Base-by-base conservation (phyloP, 2,888 invertebrate genomes). In the Rhagium mordax region DNA sequence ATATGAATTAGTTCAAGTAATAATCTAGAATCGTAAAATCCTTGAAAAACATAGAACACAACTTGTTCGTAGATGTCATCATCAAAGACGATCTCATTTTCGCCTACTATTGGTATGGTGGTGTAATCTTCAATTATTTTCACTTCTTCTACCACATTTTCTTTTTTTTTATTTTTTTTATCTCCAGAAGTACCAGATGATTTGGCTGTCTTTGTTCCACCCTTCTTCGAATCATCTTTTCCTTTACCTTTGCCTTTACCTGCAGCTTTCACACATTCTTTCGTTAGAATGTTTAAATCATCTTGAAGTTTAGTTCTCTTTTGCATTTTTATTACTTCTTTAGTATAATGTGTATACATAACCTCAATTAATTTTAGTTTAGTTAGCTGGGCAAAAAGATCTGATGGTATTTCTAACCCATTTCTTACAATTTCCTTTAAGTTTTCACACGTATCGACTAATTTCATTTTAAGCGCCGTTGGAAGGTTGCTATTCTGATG, bases 321-420 rank as follows among this genome's bases (percentile, higher is more conserved):
- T 59, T 78, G 72, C 71, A 79, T 80, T 62, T 76, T 75, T 21
- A 71, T 74, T 0, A 83, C 76, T 69, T 78, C 75, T 20, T 71
- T 67, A 5, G 65, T 73, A 48, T 81, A 83, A 24, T 77, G 81
- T 21, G 74, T 57, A 68, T 83, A 81, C 84, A 84, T 83, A 0
- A 75, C 73, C 64, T 84, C 79, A 47, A 83, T 78, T 4, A 84
- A 73, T 75, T 82, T 83, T 4, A 83, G 64, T 79, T 84, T 84
- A 8, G 81, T 67, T 3, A 82, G 60, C 27, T 77, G 61, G 1
- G 82, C 80, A 61, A 82, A 41, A n/a, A 18, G 7, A 13, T 15
- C n/a, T 3, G 33, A 16, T 16, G 53, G 29, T 24, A 53, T 64
- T 49, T 47, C 59, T 27, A 16, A 5, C 41, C 59, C 51, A 2